Conservation (phyloP, 2,113 vertebrate species). For the Epinephelus fuscoguttatus region DNA sequence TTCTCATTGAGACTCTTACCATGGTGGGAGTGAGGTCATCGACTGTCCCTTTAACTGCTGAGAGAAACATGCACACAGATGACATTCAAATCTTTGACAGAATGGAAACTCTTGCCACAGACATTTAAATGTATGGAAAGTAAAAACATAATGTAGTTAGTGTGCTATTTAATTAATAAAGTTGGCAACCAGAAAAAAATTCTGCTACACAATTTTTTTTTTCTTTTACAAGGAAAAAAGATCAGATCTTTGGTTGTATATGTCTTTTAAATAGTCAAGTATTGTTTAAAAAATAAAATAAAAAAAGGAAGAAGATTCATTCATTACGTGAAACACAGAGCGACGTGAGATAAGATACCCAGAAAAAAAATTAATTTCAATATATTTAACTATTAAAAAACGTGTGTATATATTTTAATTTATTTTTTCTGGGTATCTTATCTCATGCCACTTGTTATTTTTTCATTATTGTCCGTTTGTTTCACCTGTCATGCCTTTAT, state of each 20-base stretch:
- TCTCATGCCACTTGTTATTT: too few relatives aligned
- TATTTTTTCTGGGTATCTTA: too few relatives aligned
- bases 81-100: background rate
- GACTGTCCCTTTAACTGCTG: slow-evolving; percentile 17
- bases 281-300: background rate
- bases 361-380: too few relatives aligned
- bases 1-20: slow-evolving; percentile 46
- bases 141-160: background rate
- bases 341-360: too few relatives aligned
- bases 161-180: too few relatives aligned
- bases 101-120: background rate
- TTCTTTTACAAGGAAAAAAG: background rate
- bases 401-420: too few relatives aligned
- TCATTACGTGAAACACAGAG: too few relatives aligned
- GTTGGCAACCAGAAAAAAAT: background rate
- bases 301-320: too few relatives aligned
- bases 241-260: background rate
- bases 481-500: too few relatives aligned
- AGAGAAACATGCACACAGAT: slow-evolving; percentile 42
- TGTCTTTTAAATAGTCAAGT: background rate
- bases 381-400: too few relatives aligned
- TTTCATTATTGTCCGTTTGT: too few relatives aligned
- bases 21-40: background rate
- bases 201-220: background rate
- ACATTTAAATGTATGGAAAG: background rate